Base-by-base conservation (phyloP, 2,888 invertebrate genomes). In the Plebejus melissa region DNA sequence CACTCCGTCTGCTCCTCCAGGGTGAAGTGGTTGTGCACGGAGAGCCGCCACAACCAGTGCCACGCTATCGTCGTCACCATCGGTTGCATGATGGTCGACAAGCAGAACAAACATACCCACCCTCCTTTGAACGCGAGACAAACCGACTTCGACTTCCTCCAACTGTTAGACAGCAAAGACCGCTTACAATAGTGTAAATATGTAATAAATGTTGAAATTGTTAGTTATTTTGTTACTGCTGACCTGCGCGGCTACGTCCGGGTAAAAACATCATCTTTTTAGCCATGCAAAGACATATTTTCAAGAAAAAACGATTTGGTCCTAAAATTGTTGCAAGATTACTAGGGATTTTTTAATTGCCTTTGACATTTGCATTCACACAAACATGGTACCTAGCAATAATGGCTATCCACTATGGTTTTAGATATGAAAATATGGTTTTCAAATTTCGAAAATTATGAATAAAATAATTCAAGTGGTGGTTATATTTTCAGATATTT, bases 1-100 rank as follows among this genome's bases (percentile, higher is more conserved):
- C 92, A 91, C 77, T 93, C 92, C 0, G 92, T 93, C 54, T 93
- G 92, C 81, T 91, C 91, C 1, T 90, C 91, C 16, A 83, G 90
- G 74, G 92, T 93, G 1, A 88, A 89, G 78, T 92, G 92, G 92
- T 79, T 92, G 2, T 92, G 92, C 76, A 86, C 89, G 0, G 91
- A 91, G 79, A 91, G 89, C 79, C 80, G 90, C 1, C 83, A 85
- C 72, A 84, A 82, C 78, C 85, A 88, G 77, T 93, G 92, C 78
- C 90, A 89, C 76, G 90, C 90, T 2, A 87, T 90, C 32, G 87
- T 91, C 22, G 90, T 91, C 79, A 93, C 92, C 57, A 92, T 92
- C 50, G 91, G 92, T 6, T 85, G 84, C 76, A 90, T 89, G 78
- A 86, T 88, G 77, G 88, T 92, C 11, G 87, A 88, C 78, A 84